Conservation (phyloP, 2,113 vertebrate species). For the Gallinago paraguaiae region DNA sequence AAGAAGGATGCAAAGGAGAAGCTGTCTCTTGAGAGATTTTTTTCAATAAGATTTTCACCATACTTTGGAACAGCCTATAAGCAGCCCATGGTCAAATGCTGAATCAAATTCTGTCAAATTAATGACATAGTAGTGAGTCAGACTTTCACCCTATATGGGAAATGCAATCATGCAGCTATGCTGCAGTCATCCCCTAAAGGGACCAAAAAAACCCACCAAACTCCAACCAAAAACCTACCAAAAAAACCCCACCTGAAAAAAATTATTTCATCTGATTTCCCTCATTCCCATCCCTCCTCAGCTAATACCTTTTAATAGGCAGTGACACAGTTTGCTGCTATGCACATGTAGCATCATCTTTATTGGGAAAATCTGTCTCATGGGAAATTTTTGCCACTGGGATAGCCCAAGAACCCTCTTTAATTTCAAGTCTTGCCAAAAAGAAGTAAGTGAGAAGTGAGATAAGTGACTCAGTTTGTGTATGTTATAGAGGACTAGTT, state of each 20-base stretch:
- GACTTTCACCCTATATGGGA: neutral
- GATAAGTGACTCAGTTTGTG: neutral
- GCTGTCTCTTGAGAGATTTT: neutral
- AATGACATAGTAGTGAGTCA: neutral
- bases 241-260: neutral
- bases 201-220: neutral
- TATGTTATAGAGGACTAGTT: neutral
- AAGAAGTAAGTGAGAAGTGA: neutral
- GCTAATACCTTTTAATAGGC: neutral
- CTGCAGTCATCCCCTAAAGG: neutral
- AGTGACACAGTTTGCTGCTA: neutral
- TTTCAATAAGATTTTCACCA: neutral
- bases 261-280: neutral
- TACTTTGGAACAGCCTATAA: neutral
- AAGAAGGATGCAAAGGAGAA: neutral
- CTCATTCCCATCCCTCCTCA: neutral
- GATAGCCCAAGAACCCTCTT: neutral
- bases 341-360: neutral
- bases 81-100: neutral
- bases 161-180: neutral
- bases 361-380: neutral
- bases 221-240: neutral
- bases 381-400: neutral
- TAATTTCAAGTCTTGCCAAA: neutral
- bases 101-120: neutral